Conservation (phyloP, 2,888 invertebrate species). For the Caenorhabditis sp. region DNA sequence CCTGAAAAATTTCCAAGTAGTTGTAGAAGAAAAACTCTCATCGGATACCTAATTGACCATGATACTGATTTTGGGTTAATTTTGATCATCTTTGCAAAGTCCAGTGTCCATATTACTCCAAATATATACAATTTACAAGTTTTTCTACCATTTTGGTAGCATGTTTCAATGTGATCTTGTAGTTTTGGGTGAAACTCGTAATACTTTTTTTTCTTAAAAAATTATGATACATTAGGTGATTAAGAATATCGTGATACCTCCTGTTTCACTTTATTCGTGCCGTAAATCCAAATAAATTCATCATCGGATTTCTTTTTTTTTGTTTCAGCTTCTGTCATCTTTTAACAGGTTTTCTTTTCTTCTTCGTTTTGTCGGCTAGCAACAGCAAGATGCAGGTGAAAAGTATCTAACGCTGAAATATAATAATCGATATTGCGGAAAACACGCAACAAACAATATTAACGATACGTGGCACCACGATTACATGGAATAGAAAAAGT, state of each 20-base stretch:
- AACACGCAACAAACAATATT: too few species aligned
- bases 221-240: too few species aligned
- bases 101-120: conserved; percentile 1
- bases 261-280: neutral
- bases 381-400: too few species aligned
- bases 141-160: neutral
- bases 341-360: neutral
- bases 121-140: conserved; percentile 20
- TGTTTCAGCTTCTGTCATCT: neutral
- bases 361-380: neutral
- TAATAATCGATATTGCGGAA: too few species aligned
- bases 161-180: conserved; percentile 30
- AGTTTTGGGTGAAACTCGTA: conserved; percentile 35
- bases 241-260: too few species aligned
- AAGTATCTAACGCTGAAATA: too few species aligned
- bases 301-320: conserved; percentile 6
- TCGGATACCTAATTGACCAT: neutral
- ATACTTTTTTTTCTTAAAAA: neutral
- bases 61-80: neutral
- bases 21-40: too few species aligned
- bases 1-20: conserved; percentile 7
- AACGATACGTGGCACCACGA: neutral
- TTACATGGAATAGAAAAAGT: neutral
- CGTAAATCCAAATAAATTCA: conserved; percentile 27
- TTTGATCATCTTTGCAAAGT: conserved; percentile 22